phyloP scores from a whole-genome alignment of 2,797 vertebrate species.

The Melanotaenia maccullochi region DNA sequence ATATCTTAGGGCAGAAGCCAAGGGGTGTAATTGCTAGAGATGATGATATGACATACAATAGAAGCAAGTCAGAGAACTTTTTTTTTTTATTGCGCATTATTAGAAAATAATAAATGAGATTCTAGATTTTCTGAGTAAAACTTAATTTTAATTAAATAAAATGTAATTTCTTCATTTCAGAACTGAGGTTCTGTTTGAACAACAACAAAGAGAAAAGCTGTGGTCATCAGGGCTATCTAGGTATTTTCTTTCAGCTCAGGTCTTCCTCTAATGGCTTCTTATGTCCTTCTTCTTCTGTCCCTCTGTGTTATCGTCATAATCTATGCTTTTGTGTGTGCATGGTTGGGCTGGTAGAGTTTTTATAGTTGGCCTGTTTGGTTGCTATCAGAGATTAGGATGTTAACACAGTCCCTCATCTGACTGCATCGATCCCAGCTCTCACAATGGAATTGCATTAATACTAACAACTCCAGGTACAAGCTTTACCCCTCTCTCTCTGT shows the following conservation, averaged over 20 bases:
- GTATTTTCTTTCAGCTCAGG: constrained; percentile 55
- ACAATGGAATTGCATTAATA: constrained; percentile 71
- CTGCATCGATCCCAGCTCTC: constrained; percentile 71
- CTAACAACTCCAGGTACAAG: constrained; percentile 73
- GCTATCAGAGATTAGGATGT: constrained; percentile 80
- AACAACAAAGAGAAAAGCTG: neutral
- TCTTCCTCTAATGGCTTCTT: constrained; percentile 62
- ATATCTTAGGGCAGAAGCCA: neutral
- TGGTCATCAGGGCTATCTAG: constrained; percentile 59
- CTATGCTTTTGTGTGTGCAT: constrained; percentile 37
- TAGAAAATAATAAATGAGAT: too few relatives aligned
- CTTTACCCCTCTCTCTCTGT: constrained; percentile 54
- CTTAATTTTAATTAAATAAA: too few relatives aligned
- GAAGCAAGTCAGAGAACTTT: too few relatives aligned
- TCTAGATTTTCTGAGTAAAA: too few relatives aligned
- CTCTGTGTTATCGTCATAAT: constrained; percentile 65
- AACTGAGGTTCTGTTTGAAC: constrained; percentile 12
- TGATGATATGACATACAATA: neutral
- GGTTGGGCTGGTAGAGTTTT: constrained; percentile 63
- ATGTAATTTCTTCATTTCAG: too few relatives aligned
- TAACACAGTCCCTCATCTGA: constrained; percentile 77
- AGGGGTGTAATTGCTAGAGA: neutral
- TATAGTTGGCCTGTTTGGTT: constrained; percentile 73
- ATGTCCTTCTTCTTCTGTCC: constrained; percentile 45
- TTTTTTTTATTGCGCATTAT: too few relatives aligned